Evolutionary conservation across 2,113 vertebrate genomes (phyloP), one percentile per base, ranked within the genome.

Genomic region (Rhinogobius similis): DNA sequence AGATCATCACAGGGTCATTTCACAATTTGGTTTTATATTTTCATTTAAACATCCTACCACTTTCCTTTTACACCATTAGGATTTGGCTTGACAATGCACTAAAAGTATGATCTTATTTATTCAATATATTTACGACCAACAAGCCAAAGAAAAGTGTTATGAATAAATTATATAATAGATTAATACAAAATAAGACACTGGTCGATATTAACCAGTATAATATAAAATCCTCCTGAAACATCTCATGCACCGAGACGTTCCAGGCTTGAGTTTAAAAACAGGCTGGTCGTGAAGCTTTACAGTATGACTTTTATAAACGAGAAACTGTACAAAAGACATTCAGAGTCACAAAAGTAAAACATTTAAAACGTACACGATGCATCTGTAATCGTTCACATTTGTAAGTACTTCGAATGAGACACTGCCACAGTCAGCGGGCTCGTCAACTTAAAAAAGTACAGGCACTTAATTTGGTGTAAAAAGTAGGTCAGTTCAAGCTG

Each of bases 241-340:
- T 82, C 89, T 87, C 89, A 43, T 90, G 88, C 90, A 92, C 89
- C 83, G 89, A 90, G 82, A 88, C 10, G 65, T 73, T 80, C 89
- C 82, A 78, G 88, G 76, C 72, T 84, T 73, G 82, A 63, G 82
- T 80, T 91, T 85, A 73, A 85, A 91, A 88, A 78, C 81, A 84
- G 73, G 82, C 70, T 68, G 79, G 75, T 62, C 58, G 6, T 36
- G 32, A 24, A 44, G 67, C 65, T 68, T 43, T 18, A 26, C 24
- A 14, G 6, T 14, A 26, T 1, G 16, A 20, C n/a, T 23, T 21
- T 52, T 52, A 56, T 56, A 56, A 26, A 27, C 27, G 53, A 27
- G 23, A 56, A 26, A 26, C 26, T 56, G 16, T 13, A 32, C 18
- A 32, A 61, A 61, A 61, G 58, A 87, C 73, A 86, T 79, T 84